These are phyloP conservation scores for Alcedo atthis DNA, from an alignment of 2,797 vertebrate genomes.

Conservation along the genomic window DNA sequence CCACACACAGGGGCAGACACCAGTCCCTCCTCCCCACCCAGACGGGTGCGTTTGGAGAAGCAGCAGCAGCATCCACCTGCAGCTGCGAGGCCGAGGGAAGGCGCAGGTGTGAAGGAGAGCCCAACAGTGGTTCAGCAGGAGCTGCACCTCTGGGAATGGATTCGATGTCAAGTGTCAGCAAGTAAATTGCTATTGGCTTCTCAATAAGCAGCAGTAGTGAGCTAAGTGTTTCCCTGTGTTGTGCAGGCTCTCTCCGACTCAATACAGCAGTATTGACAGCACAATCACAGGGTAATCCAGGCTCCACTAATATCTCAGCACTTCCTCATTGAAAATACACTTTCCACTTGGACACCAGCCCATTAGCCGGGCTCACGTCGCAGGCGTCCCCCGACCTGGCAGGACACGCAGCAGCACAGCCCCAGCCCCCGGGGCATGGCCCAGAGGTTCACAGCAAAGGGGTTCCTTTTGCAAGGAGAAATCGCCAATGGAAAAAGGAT, in stretches of 20 bases:
- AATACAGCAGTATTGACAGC: slow-evolving; percentile 97
- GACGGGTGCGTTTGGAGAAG: rapidly evolving
- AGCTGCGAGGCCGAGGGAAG: not conserved
- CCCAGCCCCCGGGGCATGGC: not conserved
- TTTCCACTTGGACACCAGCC: slow-evolving; percentile 76
- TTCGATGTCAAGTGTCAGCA: slow-evolving; percentile 83
- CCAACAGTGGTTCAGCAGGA: slow-evolving; percentile 44
- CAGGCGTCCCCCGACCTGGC: not conserved
- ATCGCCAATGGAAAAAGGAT: slow-evolving; percentile 55
- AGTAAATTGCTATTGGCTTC: slow-evolving; percentile 99
- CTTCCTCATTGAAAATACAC: slow-evolving; percentile 81
- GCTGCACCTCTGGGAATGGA: slow-evolving; percentile 76
- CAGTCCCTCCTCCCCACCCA: rapidly evolving
- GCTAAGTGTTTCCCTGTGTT: slow-evolving; percentile 88
- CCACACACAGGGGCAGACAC: rapidly evolving
- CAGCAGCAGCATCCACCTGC: not conserved
- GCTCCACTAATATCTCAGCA: slow-evolving; percentile 80
- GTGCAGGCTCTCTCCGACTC: slow-evolving; percentile 87
- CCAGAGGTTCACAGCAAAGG: slow-evolving; percentile 34
- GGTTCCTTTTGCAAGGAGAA: slow-evolving; percentile 55
- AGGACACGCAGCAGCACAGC: not conserved
- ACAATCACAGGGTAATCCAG: slow-evolving; percentile 94
- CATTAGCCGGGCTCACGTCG: slow-evolving; percentile 54
- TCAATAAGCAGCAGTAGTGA: slow-evolving; percentile 96
- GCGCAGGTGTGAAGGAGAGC: slow-evolving; percentile 10